Base-by-base conservation (phyloP, 2,888 invertebrate genomes). In the Tyria jacobaeae region DNA sequence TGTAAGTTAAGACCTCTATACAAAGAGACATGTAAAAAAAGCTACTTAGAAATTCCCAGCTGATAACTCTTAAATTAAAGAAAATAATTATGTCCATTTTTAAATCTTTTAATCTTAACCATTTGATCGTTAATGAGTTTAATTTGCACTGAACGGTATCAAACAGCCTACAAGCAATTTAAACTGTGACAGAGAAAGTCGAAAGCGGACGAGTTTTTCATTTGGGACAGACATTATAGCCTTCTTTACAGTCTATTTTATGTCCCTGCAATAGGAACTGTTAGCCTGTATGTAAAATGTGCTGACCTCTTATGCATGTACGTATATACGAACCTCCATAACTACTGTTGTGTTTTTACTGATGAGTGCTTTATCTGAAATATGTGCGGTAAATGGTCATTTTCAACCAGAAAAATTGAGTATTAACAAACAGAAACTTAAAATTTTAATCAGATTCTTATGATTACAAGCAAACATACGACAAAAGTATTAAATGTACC, bases 221-320 rank as follows among this genome's bases (percentile, higher is more conserved):
- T 71, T 73, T 70, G 69, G 70, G 64, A 60, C 79, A 64, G 66
- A 70, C 70, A 68, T 78, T 78, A 73, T 72, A 76, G 66, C 62
- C 70, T 76, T 67, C 68, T 79, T 77, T 70, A 79, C 73, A 70
- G 68, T 76, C 69, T 70, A 79, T 79, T 75, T 75, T 71, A 78
- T 78, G 73, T 58, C 60, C 56, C 61, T 50, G 55, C 59, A 68
- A 70, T 71, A 70, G 62, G 66, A 70, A 70, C 77, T 70, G 77
- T 76, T 77, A 75, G 50, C 31, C 52, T 35, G 10, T 35, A 34
- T 31, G 41, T 9, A 12, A 44, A 34, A 56, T 64, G 57, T 35
- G 51, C 53, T 55, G 41, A 47, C 55, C 57, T 10, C 56, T 57
- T 58, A 53, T 55, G 47, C 12, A 56, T n/a, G 50, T 55, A 27